Conservation (phyloP, 1,140 invertebrate genomes). For the Drosophila eugracilis region DNA sequence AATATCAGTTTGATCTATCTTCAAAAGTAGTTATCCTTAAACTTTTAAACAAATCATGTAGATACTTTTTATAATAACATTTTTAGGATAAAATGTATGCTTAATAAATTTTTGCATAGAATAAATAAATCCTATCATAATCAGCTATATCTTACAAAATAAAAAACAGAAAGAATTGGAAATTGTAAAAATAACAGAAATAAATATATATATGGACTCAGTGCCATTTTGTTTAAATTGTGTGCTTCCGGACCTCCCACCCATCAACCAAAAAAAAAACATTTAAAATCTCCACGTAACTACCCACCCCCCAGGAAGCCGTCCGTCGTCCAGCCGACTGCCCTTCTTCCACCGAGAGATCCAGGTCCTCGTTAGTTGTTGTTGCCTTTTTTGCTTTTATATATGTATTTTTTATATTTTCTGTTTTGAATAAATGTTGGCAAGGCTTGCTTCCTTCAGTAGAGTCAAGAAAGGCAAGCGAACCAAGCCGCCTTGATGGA, state of each 20-base stretch:
- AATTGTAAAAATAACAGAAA: slow-evolving; percentile 18
- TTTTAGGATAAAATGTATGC: no score
- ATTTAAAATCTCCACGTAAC: slow-evolving; percentile 4
- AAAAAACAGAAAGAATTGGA: slow-evolving; percentile 6
- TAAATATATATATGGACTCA: background rate
- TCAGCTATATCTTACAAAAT: background rate
- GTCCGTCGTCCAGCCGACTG: background rate
- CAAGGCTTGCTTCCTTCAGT: slow-evolving; percentile 63
- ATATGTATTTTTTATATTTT: slow-evolving; percentile 52
- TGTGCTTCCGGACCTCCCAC: background rate
- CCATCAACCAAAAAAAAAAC: slow-evolving; percentile 3
- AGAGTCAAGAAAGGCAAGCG: slow-evolving; percentile 15
- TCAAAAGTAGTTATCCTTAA: no score
- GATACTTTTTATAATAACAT: no score
- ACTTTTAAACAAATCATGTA: no score
- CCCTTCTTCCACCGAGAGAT: slow-evolving; percentile 4
- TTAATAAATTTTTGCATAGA: background rate
- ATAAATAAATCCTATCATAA: no score
- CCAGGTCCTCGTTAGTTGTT: slow-evolving; percentile 34
- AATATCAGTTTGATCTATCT: no score
- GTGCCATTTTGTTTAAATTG: slow-evolving; percentile 50
- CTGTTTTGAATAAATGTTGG: slow-evolving; percentile 55
- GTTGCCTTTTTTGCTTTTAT: slow-evolving; percentile 62
- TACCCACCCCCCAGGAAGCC: slow-evolving; percentile 7
- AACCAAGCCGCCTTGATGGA: slow-evolving; percentile 49